Percentiles rank a stretch among this genome's conserved stretches.
phyloP scores from a whole-genome alignment of 2,113 vertebrate species.

The Tragelaphus strepsiceros region DNA sequence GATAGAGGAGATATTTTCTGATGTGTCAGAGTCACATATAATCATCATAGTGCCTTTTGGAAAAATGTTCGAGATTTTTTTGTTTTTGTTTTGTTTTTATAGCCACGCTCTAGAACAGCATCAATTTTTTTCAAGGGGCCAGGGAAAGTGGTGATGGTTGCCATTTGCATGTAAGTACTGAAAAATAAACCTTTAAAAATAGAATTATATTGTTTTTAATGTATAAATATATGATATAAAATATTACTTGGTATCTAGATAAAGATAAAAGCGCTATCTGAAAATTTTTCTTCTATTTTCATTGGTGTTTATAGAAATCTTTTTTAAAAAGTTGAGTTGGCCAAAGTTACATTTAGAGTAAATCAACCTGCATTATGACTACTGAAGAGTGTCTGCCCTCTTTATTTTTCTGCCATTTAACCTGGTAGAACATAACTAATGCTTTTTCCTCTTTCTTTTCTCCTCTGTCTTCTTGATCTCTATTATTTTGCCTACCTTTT shows the following conservation, averaged over 20 bases:
- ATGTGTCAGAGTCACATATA: neutral
- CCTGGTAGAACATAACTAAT: neutral
- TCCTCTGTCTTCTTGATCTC: neutral
- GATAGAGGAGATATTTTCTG: neutral
- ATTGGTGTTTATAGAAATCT: neutral
- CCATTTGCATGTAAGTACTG: slow-evolving; percentile 97
- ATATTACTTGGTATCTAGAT: neutral
- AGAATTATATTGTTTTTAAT: slow-evolving; percentile 26
- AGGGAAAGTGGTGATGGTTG: slow-evolving; percentile 98
- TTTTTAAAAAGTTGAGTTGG: neutral
- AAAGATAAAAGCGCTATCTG: neutral
- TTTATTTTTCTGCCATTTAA: neutral
- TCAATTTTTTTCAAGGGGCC: slow-evolving; percentile 92
- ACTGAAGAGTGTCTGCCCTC: neutral
- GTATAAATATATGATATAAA: neutral
- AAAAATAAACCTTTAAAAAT: slow-evolving; percentile 47
- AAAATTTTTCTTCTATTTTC: slow-evolving; percentile 12
- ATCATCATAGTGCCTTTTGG: neutral
- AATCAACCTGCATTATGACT: neutral
- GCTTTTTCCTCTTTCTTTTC: neutral
- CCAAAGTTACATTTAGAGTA: neutral
- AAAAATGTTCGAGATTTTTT: neutral
- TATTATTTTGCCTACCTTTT: slow-evolving; percentile 23
- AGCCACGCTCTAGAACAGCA: slow-evolving; percentile 92
- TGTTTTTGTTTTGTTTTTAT: slow-evolving; percentile 56